Evolutionary conservation across 2,113 vertebrate species (phyloP), one percentile per base, ranked within the genome.

Genomic region (Nicator chloris): DNA sequence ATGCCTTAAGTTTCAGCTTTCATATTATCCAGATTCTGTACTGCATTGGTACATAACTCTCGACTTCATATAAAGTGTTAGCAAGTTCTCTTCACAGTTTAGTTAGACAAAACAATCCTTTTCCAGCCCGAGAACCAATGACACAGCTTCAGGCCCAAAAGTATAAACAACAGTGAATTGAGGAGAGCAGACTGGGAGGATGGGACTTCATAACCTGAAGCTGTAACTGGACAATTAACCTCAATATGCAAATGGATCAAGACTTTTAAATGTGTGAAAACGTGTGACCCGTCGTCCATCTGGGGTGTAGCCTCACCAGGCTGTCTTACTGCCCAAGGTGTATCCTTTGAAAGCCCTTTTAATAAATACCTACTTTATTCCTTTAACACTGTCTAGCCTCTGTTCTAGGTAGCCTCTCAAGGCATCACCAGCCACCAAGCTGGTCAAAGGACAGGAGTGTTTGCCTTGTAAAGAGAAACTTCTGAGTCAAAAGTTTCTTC

Each of bases 271-370:
- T 51, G 18, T 22, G 31, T 64, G 30, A 78, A 27, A 53, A 18
- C 1, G 0, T 33, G 20, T 51, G 17, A 63, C 4, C 13, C 4
- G 2, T 20, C 8, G 4, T 63, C 23, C 11, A 5, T 50, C 45
- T n/a, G n/a, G 30, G 23, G 18, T 22, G 23, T 7, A n/a, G 14
- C 31, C 47, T 4, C 1, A 1, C 19, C 39, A 23, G 39, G 24
- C 15, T 42, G 31, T 28, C 4, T 24, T 35, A 42, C 37, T 42
- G 24, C 24, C 60, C 49, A 35, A 53, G 19, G 19, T 30, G 15
- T 35, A 11, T 14, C 49, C 30, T 53, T 22, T 53, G 14, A 53
- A 53, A 9, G 11, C 9, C 31, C 53, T 42, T 64, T 64, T 14
- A 35, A 42, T 35, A 64, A 53, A 64, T 17, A n/a, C 19, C 15